Conservation (phyloP, 2,797 vertebrate species). For the Cossypha dichroa region DNA sequence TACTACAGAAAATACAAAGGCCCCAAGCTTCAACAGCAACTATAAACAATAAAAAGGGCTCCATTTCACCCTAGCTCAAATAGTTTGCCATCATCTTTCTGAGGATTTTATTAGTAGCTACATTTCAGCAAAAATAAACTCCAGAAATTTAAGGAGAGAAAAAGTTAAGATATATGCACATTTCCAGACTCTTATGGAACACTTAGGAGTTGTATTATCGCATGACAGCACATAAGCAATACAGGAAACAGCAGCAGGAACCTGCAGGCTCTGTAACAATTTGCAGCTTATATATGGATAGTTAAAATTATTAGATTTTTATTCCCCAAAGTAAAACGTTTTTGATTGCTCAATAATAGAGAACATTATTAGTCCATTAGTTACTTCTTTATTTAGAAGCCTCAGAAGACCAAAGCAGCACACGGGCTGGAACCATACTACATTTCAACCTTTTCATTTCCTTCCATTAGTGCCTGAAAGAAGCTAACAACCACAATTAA, state of each 20-base stretch:
- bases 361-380: conserved; percentile 66
- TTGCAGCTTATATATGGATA: conserved; percentile 11
- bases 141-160: not conserved
- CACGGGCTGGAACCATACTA: not conserved
- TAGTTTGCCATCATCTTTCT: not conserved
- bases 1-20: not conserved
- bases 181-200: not conserved
- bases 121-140: not conserved
- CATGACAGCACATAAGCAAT: not conserved
- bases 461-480: conserved; percentile 25
- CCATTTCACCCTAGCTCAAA: not conserved
- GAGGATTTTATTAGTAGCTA: not conserved
- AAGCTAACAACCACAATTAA: conserved; percentile 32
- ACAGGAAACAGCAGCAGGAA: conserved; percentile 26
- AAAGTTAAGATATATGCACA: not conserved
- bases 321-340: conserved; percentile 53
- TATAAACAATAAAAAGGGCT: not conserved
- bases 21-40: not conserved
- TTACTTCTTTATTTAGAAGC: conserved; percentile 48
- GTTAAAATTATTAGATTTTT: conserved; percentile 60
- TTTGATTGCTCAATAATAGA: conserved; percentile 61
- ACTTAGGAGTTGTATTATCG: not conserved
- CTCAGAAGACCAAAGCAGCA: conserved; percentile 45
- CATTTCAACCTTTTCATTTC: conserved; percentile 45
- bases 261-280: conserved; percentile 26